Conservation (phyloP, 2,797 vertebrate genomes). For the Hozukius guyotensis region DNA sequence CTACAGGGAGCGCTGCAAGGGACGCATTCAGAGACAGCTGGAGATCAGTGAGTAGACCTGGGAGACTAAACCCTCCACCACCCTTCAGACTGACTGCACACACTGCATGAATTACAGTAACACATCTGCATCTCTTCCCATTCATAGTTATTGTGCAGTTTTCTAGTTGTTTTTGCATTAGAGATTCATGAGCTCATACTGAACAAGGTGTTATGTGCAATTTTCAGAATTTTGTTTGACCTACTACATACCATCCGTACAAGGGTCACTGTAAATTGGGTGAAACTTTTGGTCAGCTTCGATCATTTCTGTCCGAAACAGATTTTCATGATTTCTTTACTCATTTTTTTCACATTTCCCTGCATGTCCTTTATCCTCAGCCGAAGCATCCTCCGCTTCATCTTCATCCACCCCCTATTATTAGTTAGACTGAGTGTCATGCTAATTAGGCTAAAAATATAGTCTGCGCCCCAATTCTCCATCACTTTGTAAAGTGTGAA, state of each 20-base stretch:
- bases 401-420: background rate
- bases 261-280: background rate
- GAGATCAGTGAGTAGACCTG: slow-evolving; percentile 93
- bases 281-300: background rate
- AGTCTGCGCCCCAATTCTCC: background rate
- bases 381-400: background rate
- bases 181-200: background rate
- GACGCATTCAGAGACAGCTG: slow-evolving; percentile 95
- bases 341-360: background rate
- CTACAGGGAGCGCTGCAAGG: slow-evolving; percentile 98
- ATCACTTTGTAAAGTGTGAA: background rate
- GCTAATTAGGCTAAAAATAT: slow-evolving; percentile 6
- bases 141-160: background rate
- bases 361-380: background rate
- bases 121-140: background rate
- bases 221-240: background rate
- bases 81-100: background rate
- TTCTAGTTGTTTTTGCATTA: background rate
- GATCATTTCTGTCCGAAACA: background rate
- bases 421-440: background rate
- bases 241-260: background rate
- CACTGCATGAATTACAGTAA: background rate
- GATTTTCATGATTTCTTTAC: background rate
- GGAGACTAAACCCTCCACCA: background rate
- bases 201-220: background rate